Base-by-base conservation (phyloP, 2,113 vertebrate species). In the Smithornis capensis region DNA sequence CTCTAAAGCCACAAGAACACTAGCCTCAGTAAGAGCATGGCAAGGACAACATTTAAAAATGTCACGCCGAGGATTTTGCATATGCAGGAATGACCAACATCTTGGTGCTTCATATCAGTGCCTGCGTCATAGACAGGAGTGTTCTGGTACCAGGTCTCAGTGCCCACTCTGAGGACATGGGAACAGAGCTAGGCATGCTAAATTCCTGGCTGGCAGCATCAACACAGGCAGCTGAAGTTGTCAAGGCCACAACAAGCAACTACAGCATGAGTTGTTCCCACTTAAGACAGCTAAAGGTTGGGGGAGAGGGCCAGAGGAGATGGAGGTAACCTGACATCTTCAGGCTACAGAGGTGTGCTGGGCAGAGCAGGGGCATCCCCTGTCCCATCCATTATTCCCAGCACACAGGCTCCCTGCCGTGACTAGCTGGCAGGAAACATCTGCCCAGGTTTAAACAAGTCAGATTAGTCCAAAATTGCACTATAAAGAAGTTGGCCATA, bases 391-490 rank as follows among this genome's bases (percentile, higher is more conserved):
- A 24, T 7, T 0, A 9, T 19, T 79, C 38, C 75, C 64, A 59
- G 38, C 29, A 63, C 33, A 59, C 25, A 19, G 38, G 40, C 15
- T 83, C 84, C 29, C 84, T 65, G 68, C 5, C 10, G 4, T 37
- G 85, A 74, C 63, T 60, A 63, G 27, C 76, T 24, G 42, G 42
- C 93, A 95, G 90, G 84, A 96, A 95, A 93, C 93, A 91, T 81
- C 93, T 95, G 87, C 35, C 38, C 29, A 55, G 29, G 25, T 68
- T 67, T 56, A 83, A 85, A 78, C 29, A 64, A 79, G 44, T 28
- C 70, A 83, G 70, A 27, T 63, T 74, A 47, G 50, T 38, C 74
- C 71, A 94, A 92, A 95, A 90, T 80, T 69, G 55, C 33, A 86
- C 47, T 45, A 18, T 19, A 87, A 74, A 92, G 21, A 62, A 83